These are phyloP conservation scores for Andrena bucephala DNA, from an alignment of 2,888 invertebrate genomes.

Conservation along the genomic window DNA sequence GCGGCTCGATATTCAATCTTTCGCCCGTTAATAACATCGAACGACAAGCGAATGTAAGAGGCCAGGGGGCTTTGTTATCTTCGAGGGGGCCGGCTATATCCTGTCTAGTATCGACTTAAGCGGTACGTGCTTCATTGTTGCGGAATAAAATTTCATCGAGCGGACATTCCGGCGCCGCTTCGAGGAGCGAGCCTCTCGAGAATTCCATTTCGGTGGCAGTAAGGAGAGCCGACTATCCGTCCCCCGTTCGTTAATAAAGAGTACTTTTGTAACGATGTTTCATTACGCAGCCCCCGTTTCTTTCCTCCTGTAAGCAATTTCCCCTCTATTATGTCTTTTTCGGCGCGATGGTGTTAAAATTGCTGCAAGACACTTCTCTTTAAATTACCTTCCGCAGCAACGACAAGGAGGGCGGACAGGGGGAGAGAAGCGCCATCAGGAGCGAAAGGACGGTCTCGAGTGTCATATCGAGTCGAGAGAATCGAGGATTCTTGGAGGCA, in stretches of 20 bases:
- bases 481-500: slow-evolving; percentile 75
- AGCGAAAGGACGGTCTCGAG: slow-evolving; percentile 73
- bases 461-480: slow-evolving; percentile 76
- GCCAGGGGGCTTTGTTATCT: slow-evolving; percentile 39
- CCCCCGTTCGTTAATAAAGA: slow-evolving; percentile 64
- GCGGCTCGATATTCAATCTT: slow-evolving; percentile 58
- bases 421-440: slow-evolving; percentile 66
- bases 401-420: slow-evolving; percentile 67
- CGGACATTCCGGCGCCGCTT: slow-evolving; percentile 30
- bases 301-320: slow-evolving; percentile 68
- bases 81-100: slow-evolving; percentile 29
- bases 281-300: slow-evolving; percentile 60
- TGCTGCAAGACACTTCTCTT: slow-evolving; percentile 69
- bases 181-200: slow-evolving; percentile 26
- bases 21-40: slow-evolving; percentile 62
- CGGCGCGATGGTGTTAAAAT: slow-evolving; percentile 72
- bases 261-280: slow-evolving; percentile 66
- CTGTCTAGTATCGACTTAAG: slow-evolving; percentile 37
- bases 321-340: slow-evolving; percentile 71
- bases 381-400: slow-evolving; percentile 73
- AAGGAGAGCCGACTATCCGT: slow-evolving; percentile 4
- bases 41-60: slow-evolving; percentile 39
- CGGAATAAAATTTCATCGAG: slow-evolving; percentile 53
- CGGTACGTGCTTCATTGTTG: slow-evolving; percentile 53
- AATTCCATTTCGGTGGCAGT: slow-evolving; percentile 54